phyloP scores from a whole-genome alignment of 2,113 vertebrate genomes.

The Pagrus major region DNA sequence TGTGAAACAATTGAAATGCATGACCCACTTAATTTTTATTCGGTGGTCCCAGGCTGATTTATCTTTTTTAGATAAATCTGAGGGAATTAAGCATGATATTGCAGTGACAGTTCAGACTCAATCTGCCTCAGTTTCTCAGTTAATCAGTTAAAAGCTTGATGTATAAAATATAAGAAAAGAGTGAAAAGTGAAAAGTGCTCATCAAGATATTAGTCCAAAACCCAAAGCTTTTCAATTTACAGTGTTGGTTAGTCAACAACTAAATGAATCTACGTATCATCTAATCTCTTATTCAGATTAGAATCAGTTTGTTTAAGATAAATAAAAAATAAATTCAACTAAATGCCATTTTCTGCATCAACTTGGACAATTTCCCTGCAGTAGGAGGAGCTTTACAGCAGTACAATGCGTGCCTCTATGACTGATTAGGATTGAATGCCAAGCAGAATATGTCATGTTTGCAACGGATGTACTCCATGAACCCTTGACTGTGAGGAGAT shows the following conservation, averaged over 20 bases:
- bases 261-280: background rate
- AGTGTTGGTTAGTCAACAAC: too few species aligned
- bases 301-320: background rate
- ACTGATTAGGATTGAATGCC: constrained; percentile 46
- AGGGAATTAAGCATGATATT: constrained; percentile 11
- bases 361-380: constrained; percentile 1
- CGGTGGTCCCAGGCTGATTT: background rate
- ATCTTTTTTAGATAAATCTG: background rate
- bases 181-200: background rate
- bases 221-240: background rate
- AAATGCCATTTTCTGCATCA: background rate
- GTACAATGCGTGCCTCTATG: constrained; percentile 21
- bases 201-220: background rate
- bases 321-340: background rate
- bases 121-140: background rate
- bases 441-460: constrained; percentile 35
- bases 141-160: rapidly evolving
- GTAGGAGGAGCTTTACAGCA: constrained; percentile 17
- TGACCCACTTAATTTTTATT: background rate
- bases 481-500: constrained; percentile 26
- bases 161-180: background rate
- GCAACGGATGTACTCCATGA: constrained; percentile 35
- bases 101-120: background rate
- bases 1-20: constrained; percentile 30
- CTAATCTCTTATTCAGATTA: background rate